phyloP scores from a whole-genome alignment of 2,113 vertebrate genomes.

The Sander vitreus region DNA sequence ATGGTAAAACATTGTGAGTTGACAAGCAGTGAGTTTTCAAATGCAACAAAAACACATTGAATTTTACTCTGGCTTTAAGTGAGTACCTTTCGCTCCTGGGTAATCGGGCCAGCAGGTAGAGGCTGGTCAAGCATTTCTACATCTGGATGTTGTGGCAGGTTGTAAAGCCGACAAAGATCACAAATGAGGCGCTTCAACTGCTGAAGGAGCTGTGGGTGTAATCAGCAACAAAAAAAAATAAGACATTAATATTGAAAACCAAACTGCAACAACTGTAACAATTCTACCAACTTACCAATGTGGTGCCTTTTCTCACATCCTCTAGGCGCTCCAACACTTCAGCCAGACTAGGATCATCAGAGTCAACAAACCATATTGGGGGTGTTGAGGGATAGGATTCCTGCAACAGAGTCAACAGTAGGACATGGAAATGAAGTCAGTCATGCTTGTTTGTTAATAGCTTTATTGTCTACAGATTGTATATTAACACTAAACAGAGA shows the following conservation, averaged over 20 bases:
- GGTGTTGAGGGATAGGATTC: slow-evolving; percentile 96
- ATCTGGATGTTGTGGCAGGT: slow-evolving; percentile 96
- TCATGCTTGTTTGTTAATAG: neutral
- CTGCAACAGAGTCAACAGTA: slow-evolving; percentile 75
- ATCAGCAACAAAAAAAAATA: neutral
- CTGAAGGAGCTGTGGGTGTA: slow-evolving; percentile 89
- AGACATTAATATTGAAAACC: neutral
- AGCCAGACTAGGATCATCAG: slow-evolving; percentile 97
- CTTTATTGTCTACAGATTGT: slow-evolving; percentile 1
- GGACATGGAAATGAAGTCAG: neutral
- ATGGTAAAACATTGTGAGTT: slow-evolving; percentile 5
- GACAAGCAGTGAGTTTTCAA: neutral
- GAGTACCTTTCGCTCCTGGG: slow-evolving; percentile 79
- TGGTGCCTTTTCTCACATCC: slow-evolving; percentile 95
- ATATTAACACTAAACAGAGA: neutral
- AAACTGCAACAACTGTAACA: neutral
- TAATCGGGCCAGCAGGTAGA: slow-evolving; percentile 92
- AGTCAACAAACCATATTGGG: slow-evolving; percentile 99
- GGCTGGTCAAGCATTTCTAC: slow-evolving; percentile 98
- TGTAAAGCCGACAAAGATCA: slow-evolving; percentile 97
- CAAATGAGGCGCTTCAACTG: slow-evolving; percentile 97
- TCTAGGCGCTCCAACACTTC: slow-evolving; percentile 95
- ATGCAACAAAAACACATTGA: neutral
- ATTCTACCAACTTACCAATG: slow-evolving; percentile 86
- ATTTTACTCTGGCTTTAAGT: neutral